Base-by-base conservation (phyloP, 2,797 vertebrate genomes). In the Neosilurus mollespiculum region DNA sequence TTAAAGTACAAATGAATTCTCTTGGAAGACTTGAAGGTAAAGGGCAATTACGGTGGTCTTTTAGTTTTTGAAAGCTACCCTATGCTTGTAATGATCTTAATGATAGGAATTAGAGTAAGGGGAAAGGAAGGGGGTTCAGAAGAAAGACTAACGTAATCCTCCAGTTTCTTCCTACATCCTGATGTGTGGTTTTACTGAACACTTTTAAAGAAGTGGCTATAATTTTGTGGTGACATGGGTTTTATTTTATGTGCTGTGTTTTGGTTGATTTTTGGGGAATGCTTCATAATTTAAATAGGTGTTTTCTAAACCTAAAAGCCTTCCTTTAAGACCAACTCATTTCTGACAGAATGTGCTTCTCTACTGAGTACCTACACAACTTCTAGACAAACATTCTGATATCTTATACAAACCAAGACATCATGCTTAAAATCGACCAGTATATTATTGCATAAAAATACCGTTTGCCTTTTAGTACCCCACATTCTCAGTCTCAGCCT, bases 101-200 rank as follows among this genome's bases (percentile, higher is more conserved):
- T 83, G 67, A 87, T 88, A 86, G 82, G 79, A 83, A 82, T 83
- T 86, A 34, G 56, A 80, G 54, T 82, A 12, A 64, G 65, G 37
- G 73, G 20, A 54, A 70, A 84, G 54, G 30, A 51, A 87, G 43
- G 43, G 56, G 20, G 66, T 66, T 20, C 9, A 30, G 66, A 51
- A 61, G 64, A 73, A 79, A 69, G 16, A 8, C 64, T 85, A 66
- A 72, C 20, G 62, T 79, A 56, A 54, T 81, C 49, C n/a, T 65
- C 18, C 77, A 37, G 26, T 76, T 76, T 76, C 82, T 72, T 81
- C 49, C 43, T 66, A 67, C 43, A 69, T 66, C 43, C 7, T 78
- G 59, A 62, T 84, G 76, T 72, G 20, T 53, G 78, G 51, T 73
- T 76, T 80, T 15, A 24, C 9, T 70, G 24, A 61, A 81, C 59